phyloP scores from a whole-genome alignment of 2,113 vertebrate genomes.

The Noctilio leporinus region DNA sequence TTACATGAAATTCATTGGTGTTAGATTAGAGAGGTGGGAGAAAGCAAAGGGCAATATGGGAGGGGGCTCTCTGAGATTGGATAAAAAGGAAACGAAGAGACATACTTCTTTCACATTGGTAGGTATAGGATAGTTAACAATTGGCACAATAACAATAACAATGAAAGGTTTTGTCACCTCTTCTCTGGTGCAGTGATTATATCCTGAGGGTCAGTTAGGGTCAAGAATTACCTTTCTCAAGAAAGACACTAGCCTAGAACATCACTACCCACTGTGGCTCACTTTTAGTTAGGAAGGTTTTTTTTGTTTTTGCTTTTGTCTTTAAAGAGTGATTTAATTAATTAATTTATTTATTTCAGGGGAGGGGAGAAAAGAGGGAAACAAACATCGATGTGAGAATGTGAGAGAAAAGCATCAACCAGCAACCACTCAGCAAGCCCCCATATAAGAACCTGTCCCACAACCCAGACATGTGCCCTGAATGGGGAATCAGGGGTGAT shows the following conservation, averaged over 20 bases:
- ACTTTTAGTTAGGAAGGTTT: background rate
- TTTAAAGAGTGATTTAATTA: too few relatives aligned
- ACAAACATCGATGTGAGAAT: too few relatives aligned
- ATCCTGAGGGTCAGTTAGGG: background rate
- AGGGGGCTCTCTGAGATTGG: background rate
- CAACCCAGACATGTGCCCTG: too few relatives aligned
- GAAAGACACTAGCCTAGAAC: background rate
- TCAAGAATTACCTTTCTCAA: background rate
- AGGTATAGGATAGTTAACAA: background rate
- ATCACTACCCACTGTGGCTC: background rate
- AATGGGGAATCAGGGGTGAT: too few relatives aligned
- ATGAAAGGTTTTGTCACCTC: background rate
- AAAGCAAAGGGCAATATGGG: background rate
- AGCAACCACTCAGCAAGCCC: too few relatives aligned
- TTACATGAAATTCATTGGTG: background rate
- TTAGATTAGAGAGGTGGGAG: background rate
- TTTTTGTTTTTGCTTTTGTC: too few relatives aligned
- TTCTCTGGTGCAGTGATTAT: background rate
- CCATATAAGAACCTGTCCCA: too few relatives aligned
- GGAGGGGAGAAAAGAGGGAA: too few relatives aligned
- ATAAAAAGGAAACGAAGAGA: background rate
- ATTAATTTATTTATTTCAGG: too few relatives aligned
- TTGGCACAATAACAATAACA: background rate
- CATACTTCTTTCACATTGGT: background rate
- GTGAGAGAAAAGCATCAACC: too few relatives aligned